Base-by-base conservation (phyloP, 2,113 vertebrate species). In the Struthidea cinerea region DNA sequence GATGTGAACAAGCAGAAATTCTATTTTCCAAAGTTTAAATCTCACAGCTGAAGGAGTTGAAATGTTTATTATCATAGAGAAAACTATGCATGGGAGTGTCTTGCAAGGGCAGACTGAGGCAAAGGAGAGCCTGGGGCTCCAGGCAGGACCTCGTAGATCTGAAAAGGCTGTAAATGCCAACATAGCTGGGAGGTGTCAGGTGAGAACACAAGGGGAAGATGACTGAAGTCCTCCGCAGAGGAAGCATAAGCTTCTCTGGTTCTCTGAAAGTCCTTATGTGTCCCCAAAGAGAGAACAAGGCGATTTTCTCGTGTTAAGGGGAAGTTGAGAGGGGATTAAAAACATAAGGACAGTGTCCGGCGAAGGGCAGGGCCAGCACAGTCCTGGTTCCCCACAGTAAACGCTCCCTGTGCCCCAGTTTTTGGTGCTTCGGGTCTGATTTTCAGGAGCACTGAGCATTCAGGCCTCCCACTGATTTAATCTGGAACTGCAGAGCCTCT, bases 391-490 rank as follows among this genome's bases (percentile, higher is more conserved):
- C 37, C 68, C 64, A 46, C 46, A 33, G 46, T 3, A 37, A 75
- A 70, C 0, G 0, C 33, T 79, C 53, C 12, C 3, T 1, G 44
- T 87, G 82, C 61, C 67, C 84, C 90, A 61, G 39, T 77, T 94
- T 69, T 23, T 35, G n/a, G n/a, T 16, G 82, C 78, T 87, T 49
- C 16, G 0, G 53, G 49, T 78, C 46, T 22, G 74, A 37, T 79
- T 79, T 74, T 63, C 57, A 82, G 93, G n/a, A 93, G 91, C 78
- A 6, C 63, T 23, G 87, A 91, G 70, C 87, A 24, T 75, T 53
- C 84, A 83, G 70, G 91, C 90, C 93, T 96, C 95, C 91, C 93
- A 55, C 93, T 79, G 96, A 27, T 91, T 61, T 76, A 22, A 93
- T 77, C 46, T 70, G 93, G 94, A 96, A 95, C 82, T 96, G 95